Evolutionary conservation across 2,113 vertebrate species (phyloP).

Genomic region (Vulpes vulpes): DNA sequence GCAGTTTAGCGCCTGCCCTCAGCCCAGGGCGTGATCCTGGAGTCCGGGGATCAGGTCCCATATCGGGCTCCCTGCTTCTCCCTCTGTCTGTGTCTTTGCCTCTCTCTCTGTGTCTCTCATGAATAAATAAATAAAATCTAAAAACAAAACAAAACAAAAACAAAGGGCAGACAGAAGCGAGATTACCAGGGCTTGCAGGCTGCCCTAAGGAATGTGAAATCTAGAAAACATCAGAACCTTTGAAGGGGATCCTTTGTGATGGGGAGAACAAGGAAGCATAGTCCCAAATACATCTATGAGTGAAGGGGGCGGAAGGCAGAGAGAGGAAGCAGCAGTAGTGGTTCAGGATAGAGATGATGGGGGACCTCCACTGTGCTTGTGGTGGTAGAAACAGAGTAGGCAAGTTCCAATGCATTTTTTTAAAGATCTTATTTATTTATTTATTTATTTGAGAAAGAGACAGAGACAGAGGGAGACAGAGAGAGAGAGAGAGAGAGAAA

Average conservation of each 20-base stretch:
- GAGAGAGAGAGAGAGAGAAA: too few species aligned
- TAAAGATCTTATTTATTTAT: too few species aligned
- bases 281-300: background rate
- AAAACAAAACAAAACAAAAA: too few species aligned
- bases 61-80: too few species aligned
- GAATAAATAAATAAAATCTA: too few species aligned
- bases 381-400: background rate
- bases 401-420: background rate
- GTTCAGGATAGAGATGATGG: background rate
- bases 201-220: background rate
- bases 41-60: too few species aligned
- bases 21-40: too few species aligned
- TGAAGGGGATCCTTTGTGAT: background rate
- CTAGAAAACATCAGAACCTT: background rate
- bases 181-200: fast-evolving
- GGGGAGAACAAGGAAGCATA: background rate
- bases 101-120: too few species aligned
- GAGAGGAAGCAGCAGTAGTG: background rate
- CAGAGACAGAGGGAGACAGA: too few species aligned
- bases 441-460: too few species aligned
- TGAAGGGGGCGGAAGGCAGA: background rate
- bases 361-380: background rate
- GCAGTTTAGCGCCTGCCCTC: too few species aligned
- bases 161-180: background rate
- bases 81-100: too few species aligned